Conservation (phyloP, 2,113 vertebrate genomes). For the Campylorhamphus procurvoides region DNA sequence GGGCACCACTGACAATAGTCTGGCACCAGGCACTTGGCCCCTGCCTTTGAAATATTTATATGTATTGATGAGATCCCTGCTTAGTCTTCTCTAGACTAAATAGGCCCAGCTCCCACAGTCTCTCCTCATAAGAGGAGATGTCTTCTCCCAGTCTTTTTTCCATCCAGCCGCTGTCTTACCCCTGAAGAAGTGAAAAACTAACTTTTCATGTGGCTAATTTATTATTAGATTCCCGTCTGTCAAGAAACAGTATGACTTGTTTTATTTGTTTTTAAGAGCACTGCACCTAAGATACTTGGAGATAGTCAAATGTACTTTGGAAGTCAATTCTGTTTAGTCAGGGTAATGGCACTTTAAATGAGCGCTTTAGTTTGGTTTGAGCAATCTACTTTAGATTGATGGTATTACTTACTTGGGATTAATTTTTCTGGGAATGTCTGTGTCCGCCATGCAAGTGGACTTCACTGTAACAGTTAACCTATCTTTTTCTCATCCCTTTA, state of each 20-base stretch:
- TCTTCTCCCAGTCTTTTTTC: background rate
- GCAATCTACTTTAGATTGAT: background rate
- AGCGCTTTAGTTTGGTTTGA: background rate
- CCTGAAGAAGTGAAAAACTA: background rate
- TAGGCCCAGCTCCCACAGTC: background rate
- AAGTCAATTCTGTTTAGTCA: background rate
- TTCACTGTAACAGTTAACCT: background rate
- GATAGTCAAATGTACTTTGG: background rate
- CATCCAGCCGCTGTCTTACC: background rate
- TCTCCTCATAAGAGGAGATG: background rate
- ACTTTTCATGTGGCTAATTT: background rate
- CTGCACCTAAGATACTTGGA: background rate
- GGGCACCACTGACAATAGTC: background rate
- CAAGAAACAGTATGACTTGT: background rate
- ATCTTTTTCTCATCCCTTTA: background rate
- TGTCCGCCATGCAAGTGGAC: rapidly evolving
- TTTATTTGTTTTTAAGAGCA: background rate
- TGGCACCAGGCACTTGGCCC: background rate
- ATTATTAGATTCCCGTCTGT: background rate
- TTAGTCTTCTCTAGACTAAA: background rate
- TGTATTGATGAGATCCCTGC: background rate
- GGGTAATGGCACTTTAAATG: background rate
- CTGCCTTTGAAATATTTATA: background rate
- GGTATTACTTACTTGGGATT: background rate
- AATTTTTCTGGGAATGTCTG: background rate